These are phyloP conservation scores for Pachliopta kotzebuea DNA, from an alignment of 2,888 invertebrate genomes.

Conservation along the genomic window DNA sequence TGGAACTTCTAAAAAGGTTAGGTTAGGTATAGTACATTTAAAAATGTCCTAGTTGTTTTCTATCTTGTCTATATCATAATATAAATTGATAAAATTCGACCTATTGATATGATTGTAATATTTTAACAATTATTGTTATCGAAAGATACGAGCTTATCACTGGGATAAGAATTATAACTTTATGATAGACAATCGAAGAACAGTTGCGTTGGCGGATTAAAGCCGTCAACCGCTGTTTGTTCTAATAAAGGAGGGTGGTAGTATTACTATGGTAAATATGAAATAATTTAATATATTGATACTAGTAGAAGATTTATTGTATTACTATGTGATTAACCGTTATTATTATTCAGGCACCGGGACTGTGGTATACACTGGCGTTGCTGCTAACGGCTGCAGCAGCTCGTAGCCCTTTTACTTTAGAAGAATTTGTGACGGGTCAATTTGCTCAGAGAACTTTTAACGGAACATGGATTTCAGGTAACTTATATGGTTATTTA, in stretches of 20 bases:
- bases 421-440: slow-evolving; percentile 64
- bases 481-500: slow-evolving; percentile 49
- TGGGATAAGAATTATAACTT: slow-evolving; percentile 58
- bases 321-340: not conserved
- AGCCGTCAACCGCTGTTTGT: slow-evolving; percentile 48
- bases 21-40: too few relatives aligned
- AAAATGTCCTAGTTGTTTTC: not conserved
- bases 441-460: slow-evolving; percentile 70
- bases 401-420: slow-evolving; percentile 61
- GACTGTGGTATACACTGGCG: slow-evolving; percentile 45
- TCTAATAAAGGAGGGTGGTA: slow-evolving; percentile 28
- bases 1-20: too few relatives aligned
- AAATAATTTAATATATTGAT: not conserved
- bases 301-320: not conserved
- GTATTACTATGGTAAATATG: slow-evolving; percentile 32
- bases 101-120: slow-evolving; percentile 50
- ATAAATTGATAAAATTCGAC: slow-evolving; percentile 39
- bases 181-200: slow-evolving; percentile 46
- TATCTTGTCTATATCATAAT: not conserved
- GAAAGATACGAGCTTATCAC: slow-evolving; percentile 55
- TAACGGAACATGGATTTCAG: slow-evolving; percentile 84
- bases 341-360: slow-evolving; percentile 19
- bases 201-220: slow-evolving; percentile 60
- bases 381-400: slow-evolving; percentile 47
- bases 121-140: slow-evolving; percentile 56